These are phyloP conservation scores for Syngnathus acus DNA, from an alignment of 2,797 vertebrate genomes.

Conservation along the genomic window DNA sequence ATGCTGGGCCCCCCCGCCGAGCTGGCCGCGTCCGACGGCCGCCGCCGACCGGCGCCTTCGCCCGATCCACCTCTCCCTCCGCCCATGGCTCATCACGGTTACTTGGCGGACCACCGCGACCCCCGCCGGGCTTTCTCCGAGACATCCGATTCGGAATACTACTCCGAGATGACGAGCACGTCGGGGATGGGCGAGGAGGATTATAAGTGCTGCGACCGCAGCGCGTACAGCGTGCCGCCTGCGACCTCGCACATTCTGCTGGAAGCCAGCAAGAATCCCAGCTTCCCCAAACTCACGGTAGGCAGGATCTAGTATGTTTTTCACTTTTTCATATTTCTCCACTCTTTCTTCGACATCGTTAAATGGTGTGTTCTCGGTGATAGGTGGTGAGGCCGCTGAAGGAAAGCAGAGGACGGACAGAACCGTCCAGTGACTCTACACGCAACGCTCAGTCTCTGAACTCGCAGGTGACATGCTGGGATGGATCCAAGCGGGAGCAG, in stretches of 20 bases:
- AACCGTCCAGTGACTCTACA: slow-evolving; percentile 42
- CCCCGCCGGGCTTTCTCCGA: slow-evolving; percentile 72
- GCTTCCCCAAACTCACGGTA: slow-evolving; percentile 78
- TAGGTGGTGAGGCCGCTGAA: slow-evolving; percentile 88
- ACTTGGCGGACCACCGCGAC: slow-evolving; percentile 62
- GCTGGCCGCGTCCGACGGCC: slow-evolving; percentile 61
- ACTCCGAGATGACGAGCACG: slow-evolving; percentile 72
- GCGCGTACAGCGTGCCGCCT: slow-evolving; percentile 59
- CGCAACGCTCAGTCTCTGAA: slow-evolving; percentile 51
- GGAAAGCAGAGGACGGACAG: slow-evolving; percentile 69
- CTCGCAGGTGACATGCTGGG: slow-evolving; percentile 54
- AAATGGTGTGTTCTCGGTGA: slow-evolving; percentile 1
- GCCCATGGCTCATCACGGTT: slow-evolving; percentile 71
- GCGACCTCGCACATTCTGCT: slow-evolving; percentile 70
- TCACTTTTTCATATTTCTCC: not conserved
- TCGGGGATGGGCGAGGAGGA: slow-evolving; percentile 73
- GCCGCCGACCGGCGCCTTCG: slow-evolving; percentile 63
- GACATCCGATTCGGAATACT: slow-evolving; percentile 76
- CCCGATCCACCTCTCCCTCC: slow-evolving; percentile 65
- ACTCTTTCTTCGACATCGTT: not conserved
- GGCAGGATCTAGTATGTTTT: not conserved
- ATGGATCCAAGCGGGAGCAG: slow-evolving; percentile 58
- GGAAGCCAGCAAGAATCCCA: slow-evolving; percentile 80
- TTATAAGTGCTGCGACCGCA: slow-evolving; percentile 69
- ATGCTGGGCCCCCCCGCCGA: slow-evolving; percentile 89